Base-by-base conservation (phyloP, 2,888 invertebrate genomes). In the Catotricha subobsoleta region DNA sequence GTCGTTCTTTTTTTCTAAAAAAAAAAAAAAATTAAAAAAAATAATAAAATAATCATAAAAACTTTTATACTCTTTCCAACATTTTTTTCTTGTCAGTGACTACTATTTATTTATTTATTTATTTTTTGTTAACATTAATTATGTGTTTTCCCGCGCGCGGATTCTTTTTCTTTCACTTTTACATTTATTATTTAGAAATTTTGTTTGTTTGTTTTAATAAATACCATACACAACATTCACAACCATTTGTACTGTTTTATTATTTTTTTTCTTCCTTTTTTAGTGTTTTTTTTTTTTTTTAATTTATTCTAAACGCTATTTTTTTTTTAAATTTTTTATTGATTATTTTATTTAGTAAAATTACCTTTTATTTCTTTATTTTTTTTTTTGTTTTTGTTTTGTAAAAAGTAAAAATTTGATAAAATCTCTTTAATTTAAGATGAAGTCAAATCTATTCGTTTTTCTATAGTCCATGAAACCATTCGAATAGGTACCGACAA, bases 171-270 rank as follows among this genome's bases (percentile, higher is more conserved):
- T 25, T 25, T 8, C 9, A n/a, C n/a, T n/a, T n/a, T n/a, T n/a
- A n/a, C n/a, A n/a, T n/a, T n/a, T n/a, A n/a, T n/a, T n/a, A n/a
- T n/a, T n/a, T n/a, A n/a, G n/a, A n/a, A n/a, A n/a, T n/a, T n/a
- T n/a, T n/a, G n/a, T n/a, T n/a, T n/a, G n/a, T n/a, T n/a, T n/a
- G n/a, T n/a, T n/a, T n/a, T n/a, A n/a, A n/a, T n/a, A n/a, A n/a
- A n/a, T n/a, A n/a, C n/a, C 25, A 25, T 25, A 25, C 25, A 25
- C 25, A 8, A 31, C 31, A 31, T 31, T 31, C 31, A 31, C 31
- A 31, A 31, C 31, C 31, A 31, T 31, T 31, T 31, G 31, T 31
- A 31, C 31, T 34, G 34, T 21, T 21, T 13, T 13, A 30, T 30
- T 30, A 16, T 28, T 7, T 4, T 28, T 4, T 28, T 28, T 28